Evolutionary conservation across 2,797 vertebrate species (phyloP), one percentile per base, ranked within the genome.

Genomic region (Characodon lateralis): DNA sequence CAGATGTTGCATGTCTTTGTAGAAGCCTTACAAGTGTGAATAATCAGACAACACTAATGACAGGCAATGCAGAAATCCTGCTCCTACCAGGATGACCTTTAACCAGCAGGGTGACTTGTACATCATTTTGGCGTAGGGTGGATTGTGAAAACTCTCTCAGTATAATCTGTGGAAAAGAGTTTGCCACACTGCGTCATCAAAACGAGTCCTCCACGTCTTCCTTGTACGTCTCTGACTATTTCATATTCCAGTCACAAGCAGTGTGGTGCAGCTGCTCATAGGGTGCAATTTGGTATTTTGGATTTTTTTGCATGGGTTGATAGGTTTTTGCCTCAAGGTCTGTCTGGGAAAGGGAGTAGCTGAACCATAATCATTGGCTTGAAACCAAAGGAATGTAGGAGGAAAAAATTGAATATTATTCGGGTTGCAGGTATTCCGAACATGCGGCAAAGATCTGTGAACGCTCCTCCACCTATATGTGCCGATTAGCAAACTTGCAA

Each of bases 241-340:
- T 93, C 91, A 88, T 92, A 94, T 94, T 94, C 93, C 68, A 79
- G 89, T 93, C 93, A 94, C 90, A 93, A 85, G 73, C 89, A 8
- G 6, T 74, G 81, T 84, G 85, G 78, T 88, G 91, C 90, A 90
- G 83, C 85, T 83, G 89, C 90, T 91, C 85, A 88, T 87, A 91
- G 81, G 88, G 74, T 85, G 86, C 61, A 20, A 77, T 87, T 91
- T 92, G 88, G 87, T 91, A 90, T 89, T 93, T 91, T 77, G 72
- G 74, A 81, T n/a, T 80, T 78, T 79, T 63, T 73, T 20, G 74
- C 41, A 4, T 61, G 35, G 81, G 4, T 86, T 85, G 88, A 91
- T 88, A 91, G 86, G 87, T 91, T 91, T 14, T 50, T 80, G 88
- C 86, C 90, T 89, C 35, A 51, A 89, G 89, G 88, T 88, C 80